Conservation (phyloP, 2,113 vertebrate species). For the Serilophus lunatus region DNA sequence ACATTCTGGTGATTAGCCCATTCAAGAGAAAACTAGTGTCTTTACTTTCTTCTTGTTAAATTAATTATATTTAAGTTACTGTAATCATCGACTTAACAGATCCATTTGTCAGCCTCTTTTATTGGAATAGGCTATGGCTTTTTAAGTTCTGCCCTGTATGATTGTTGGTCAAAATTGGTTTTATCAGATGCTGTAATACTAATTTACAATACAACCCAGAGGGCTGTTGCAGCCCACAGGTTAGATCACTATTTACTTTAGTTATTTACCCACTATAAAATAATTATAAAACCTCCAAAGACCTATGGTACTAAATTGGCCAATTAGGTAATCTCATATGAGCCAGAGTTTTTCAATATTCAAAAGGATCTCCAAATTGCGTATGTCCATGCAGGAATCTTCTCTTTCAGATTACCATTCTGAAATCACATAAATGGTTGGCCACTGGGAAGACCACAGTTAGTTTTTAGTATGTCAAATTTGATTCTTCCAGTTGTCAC, state of each 20-base stretch:
- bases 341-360: fast-evolving
- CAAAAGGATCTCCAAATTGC: neutral
- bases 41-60: neutral
- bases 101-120: neutral
- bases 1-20: neutral
- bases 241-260: neutral
- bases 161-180: neutral
- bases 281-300: neutral
- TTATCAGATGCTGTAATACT: neutral
- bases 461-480: neutral
- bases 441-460: neutral
- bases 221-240: neutral
- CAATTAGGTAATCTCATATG: neutral
- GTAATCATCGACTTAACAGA: neutral
- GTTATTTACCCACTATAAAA: neutral
- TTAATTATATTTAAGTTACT: neutral
- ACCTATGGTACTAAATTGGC: neutral
- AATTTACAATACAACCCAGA: neutral
- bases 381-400: neutral
- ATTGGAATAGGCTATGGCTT: neutral
- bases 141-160: neutral
- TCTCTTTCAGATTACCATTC: neutral
- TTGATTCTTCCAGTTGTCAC: neutral
- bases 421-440: neutral
- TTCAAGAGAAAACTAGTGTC: neutral